phyloP scores from a whole-genome alignment of 23 tunicate genomes.

The Aplidium turbinatum region DNA sequence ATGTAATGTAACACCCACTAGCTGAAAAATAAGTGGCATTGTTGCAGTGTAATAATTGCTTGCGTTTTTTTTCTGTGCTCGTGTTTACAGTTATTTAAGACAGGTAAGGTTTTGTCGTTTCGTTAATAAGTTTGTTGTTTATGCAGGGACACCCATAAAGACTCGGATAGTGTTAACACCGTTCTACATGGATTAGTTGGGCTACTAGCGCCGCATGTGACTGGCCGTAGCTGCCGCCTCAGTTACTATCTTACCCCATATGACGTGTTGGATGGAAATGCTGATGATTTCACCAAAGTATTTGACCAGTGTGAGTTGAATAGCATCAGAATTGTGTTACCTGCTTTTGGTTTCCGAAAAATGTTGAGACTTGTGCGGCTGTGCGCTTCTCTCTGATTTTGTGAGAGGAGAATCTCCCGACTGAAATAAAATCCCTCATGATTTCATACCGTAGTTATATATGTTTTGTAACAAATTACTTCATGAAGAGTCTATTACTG shows the following conservation, averaged over 20 bases:
- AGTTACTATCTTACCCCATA: constrained; percentile 76
- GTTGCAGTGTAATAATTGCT: background rate
- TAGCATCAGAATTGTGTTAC: too few relatives aligned
- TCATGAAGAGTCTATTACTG: too few relatives aligned
- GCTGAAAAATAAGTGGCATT: too few relatives aligned
- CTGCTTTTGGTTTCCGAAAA: too few relatives aligned
- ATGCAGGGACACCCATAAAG: constrained; percentile 67
- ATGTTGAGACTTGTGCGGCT: too few relatives aligned
- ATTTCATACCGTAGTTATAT: too few relatives aligned
- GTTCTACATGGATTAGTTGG: constrained; percentile 74
- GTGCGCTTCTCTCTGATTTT: too few relatives aligned
- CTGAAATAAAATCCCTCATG: too few relatives aligned
- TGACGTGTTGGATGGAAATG: constrained; percentile 52
- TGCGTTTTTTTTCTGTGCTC: background rate
- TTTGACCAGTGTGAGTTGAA: constrained; percentile 32
- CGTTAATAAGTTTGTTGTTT: background rate
- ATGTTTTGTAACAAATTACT: too few relatives aligned
- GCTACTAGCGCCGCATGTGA: constrained; percentile 52
- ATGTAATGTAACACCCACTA: too few relatives aligned
- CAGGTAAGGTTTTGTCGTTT: background rate
- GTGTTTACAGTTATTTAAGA: background rate
- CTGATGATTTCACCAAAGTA: constrained; percentile 2
- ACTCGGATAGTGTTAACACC: constrained; percentile 30
- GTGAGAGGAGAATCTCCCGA: too few relatives aligned
- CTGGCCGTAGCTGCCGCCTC: constrained; percentile 39